These are phyloP conservation scores for Irena cyanogastra DNA, from an alignment of 2,113 vertebrate genomes.

Conservation along the genomic window DNA sequence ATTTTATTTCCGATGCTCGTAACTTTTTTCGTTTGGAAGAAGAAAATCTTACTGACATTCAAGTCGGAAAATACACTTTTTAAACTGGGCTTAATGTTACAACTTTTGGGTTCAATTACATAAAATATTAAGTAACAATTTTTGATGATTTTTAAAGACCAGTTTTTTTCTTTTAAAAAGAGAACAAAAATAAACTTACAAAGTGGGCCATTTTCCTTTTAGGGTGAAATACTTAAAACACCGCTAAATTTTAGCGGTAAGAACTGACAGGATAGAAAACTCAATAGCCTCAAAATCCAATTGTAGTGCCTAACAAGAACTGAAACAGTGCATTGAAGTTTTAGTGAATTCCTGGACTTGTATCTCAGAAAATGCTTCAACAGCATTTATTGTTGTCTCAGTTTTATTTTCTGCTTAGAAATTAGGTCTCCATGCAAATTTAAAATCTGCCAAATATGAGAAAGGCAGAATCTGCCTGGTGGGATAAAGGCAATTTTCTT, in stretches of 20 bases:
- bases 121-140: not conserved
- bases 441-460: not conserved
- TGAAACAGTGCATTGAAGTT: not conserved
- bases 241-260: not conserved
- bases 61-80: not conserved
- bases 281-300: conserved; percentile 15
- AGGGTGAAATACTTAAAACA: conserved; percentile 31
- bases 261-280: conserved; percentile 20
- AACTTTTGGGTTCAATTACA: not conserved
- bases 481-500: not conserved
- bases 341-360: not conserved
- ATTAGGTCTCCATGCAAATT: not conserved
- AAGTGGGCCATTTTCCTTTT: conserved; percentile 9
- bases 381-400: not conserved
- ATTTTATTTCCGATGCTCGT: not conserved
- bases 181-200: conserved; percentile 14
- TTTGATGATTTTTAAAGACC: not conserved
- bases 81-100: not conserved
- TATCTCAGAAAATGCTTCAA: conserved; percentile 9
- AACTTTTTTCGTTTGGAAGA: not conserved
- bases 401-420: not conserved
- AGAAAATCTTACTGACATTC: not conserved
- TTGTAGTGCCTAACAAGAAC: not conserved
- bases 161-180: not conserved
- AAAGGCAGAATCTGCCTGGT: not conserved